phyloP scores from a whole-genome alignment of 2,888 invertebrate genomes.

The Athalia cordata region DNA sequence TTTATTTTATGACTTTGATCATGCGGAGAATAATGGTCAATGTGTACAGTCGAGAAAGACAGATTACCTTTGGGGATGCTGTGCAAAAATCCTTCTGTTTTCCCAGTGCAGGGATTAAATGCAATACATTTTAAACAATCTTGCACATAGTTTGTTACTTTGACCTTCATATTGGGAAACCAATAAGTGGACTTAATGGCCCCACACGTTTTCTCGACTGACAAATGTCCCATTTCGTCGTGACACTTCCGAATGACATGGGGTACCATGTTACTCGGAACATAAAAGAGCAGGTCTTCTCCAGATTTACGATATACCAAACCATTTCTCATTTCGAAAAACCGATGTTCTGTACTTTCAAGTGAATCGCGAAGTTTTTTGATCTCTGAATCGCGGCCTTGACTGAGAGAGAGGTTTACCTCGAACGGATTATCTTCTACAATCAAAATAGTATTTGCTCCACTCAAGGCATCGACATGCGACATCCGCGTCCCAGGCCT shows the following conservation, averaged over 20 bases:
- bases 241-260: constrained; percentile 47
- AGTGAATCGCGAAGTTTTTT: neutral
- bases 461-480: constrained; percentile 52
- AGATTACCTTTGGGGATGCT: constrained; percentile 49
- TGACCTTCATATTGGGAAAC: constrained; percentile 49
- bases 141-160: constrained; percentile 41
- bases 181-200: constrained; percentile 48
- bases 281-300: neutral
- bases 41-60: constrained; percentile 51
- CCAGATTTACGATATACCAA: neutral
- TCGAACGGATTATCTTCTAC: constrained; percentile 46
- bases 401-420: constrained; percentile 22
- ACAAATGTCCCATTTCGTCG: constrained; percentile 52
- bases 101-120: constrained; percentile 46
- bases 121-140: constrained; percentile 53
- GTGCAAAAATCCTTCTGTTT: constrained; percentile 50
- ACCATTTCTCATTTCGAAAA: neutral
- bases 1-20: constrained; percentile 27
- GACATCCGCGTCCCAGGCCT: constrained; percentile 48
- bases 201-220: constrained; percentile 45
- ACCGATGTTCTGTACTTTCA: neutral
- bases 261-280: neutral
- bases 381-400: neutral
- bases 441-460: constrained; percentile 43
- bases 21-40: constrained; percentile 50